A percentile compares a stretch with the other conserved stretches of the same genome.
phyloP scores from a whole-genome alignment of 2,888 invertebrate species.

The Onthophagus sagittarius region DNA sequence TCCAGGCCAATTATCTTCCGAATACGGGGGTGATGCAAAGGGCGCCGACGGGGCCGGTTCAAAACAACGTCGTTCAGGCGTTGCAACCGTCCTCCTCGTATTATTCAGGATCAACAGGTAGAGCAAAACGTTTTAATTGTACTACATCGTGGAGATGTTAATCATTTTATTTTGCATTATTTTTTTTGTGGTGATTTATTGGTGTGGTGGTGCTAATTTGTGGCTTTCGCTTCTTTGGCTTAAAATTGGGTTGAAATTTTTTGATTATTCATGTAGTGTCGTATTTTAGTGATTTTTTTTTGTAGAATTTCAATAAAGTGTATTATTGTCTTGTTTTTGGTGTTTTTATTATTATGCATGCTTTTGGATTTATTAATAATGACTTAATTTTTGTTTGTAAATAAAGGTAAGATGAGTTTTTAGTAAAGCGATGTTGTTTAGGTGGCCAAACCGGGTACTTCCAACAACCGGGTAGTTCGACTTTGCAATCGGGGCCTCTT shows the following conservation, averaged over 20 bases:
- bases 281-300: not conserved
- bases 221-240: too few relatives aligned
- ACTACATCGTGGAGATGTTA: conserved; percentile 30
- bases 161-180: conserved; percentile 21
- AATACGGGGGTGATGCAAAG: conserved; percentile 62
- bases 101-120: conserved; percentile 53
- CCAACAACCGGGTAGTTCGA: conserved; percentile 50
- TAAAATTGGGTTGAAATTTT: too few relatives aligned
- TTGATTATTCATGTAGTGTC: too few relatives aligned
- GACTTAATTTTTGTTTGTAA: conserved; percentile 21
- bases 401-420: not conserved
- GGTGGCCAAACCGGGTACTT: conserved; percentile 52
- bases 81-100: conserved; percentile 53
- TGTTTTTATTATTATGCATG: conserved; percentile 6
- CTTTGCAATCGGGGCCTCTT: conserved; percentile 44
- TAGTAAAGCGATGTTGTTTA: conserved; percentile 29
- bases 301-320: not conserved
- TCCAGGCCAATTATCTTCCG: conserved; percentile 58
- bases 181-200: not conserved
- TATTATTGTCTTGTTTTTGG: not conserved
- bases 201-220: conserved; percentile 12
- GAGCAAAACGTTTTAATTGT: conserved; percentile 37
- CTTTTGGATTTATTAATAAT: conserved; percentile 13
- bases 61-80: conserved; percentile 50
- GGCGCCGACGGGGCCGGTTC: conserved; percentile 51